Evolutionary conservation across 2,113 vertebrate genomes (phyloP).

Genomic region (Helogale parvula): DNA sequence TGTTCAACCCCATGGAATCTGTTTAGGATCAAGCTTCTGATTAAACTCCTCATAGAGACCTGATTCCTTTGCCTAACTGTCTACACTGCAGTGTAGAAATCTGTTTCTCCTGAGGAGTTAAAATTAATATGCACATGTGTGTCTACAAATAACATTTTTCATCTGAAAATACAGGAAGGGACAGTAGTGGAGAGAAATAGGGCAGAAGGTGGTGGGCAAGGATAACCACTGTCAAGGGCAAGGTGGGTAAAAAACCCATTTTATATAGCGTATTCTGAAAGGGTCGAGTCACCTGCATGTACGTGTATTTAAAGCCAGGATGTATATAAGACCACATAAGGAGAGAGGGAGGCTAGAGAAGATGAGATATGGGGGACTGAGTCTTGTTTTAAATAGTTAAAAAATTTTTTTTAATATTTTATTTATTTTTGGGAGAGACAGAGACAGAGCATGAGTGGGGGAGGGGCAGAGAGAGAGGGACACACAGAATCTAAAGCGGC

Average conservation of each 20-base stretch:
- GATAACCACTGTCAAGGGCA: no score
- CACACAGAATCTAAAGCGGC: no score
- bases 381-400: background rate
- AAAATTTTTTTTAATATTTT: background rate
- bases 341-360: background rate
- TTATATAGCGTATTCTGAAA: background rate
- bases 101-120: background rate
- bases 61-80: background rate
- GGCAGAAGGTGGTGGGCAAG: background rate
- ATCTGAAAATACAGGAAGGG: background rate
- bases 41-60: background rate
- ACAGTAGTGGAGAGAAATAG: background rate
- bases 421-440: no score
- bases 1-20: background rate
- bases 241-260: background rate
- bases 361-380: background rate
- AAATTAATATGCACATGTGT: background rate
- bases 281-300: background rate
- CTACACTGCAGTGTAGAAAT: background rate
- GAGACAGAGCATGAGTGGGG: no score
- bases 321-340: background rate
- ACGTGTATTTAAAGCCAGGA: background rate
- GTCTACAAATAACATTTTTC: background rate
- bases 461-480: no score
- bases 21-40: conserved; percentile 10